Conservation (phyloP, 1,140 invertebrate species). For the Pinna nobilis region DNA sequence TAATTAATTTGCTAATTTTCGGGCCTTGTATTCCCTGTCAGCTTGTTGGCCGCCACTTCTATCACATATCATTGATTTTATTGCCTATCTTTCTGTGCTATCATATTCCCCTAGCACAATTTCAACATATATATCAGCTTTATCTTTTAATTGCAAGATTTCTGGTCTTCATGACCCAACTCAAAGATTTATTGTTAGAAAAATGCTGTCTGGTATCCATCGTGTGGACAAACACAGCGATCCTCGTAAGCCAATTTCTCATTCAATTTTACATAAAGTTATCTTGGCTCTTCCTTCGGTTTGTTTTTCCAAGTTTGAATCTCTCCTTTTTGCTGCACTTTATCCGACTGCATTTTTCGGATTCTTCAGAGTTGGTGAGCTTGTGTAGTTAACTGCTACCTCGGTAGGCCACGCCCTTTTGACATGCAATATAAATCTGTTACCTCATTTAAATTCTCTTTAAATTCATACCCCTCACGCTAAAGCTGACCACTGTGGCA, state of each 20-base stretch:
- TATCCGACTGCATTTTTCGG: slow-evolving; percentile 17
- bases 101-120: neutral
- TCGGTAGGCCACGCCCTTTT: slow-evolving; percentile 1
- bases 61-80: neutral
- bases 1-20: neutral
- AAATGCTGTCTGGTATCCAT: neutral
- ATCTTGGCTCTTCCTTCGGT: neutral
- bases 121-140: slow-evolving; percentile 8
- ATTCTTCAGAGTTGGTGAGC: slow-evolving; percentile 8
- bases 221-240: neutral
- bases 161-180: neutral
- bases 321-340: slow-evolving; percentile 5
- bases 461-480: neutral
- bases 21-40: neutral
- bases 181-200: slow-evolving; percentile 10
- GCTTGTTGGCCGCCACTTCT: neutral
- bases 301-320: slow-evolving; percentile 2
- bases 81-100: neutral
- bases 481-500: neutral
- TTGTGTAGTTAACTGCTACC: neutral
- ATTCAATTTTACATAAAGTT: neutral
- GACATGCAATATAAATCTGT: neutral
- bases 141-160: neutral
- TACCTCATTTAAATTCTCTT: neutral
- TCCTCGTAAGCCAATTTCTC: neutral